A percentile compares a stretch with the other conserved stretches of the same genome.
Evolutionary conservation across 2,797 vertebrate species (phyloP).

Genomic region (Chaetophractus vellerosus): DNA sequence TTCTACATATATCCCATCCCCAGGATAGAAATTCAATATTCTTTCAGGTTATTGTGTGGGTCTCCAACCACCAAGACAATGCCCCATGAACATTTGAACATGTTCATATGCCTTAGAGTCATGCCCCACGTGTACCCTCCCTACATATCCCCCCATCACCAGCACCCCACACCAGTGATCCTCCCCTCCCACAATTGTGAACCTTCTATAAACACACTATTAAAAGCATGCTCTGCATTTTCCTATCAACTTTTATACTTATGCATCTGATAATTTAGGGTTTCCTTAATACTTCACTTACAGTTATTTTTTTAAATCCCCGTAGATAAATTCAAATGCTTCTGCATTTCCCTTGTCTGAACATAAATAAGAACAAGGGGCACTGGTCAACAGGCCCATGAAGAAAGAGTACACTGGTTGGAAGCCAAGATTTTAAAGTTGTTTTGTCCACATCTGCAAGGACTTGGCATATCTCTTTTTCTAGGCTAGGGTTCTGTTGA

Average conservation of each 20-base stretch:
- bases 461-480: slow-evolving; percentile 36
- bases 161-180: no score
- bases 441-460: background rate
- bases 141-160: no score
- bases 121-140: no score
- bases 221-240: slow-evolving; percentile 47
- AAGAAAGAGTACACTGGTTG: background rate
- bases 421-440: slow-evolving; percentile 23
- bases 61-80: no score
- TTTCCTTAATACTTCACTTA: slow-evolving; percentile 42
- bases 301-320: slow-evolving; percentile 29
- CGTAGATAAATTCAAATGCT: background rate
- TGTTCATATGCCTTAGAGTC: no score
- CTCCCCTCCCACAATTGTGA: no score
- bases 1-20: no score
- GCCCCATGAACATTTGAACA: no score
- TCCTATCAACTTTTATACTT: background rate
- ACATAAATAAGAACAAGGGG: background rate
- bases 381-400: background rate
- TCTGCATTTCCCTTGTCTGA: slow-evolving; percentile 38
- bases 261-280: background rate
- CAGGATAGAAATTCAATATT: no score
- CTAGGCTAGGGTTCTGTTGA: slow-evolving; percentile 52
- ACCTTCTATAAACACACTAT: background rate
- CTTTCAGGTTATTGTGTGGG: no score